Evolutionary conservation across 2,797 vertebrate species (phyloP), one percentile per base, ranked within the genome.

Genomic region (Bradypodion ventrale): DNA sequence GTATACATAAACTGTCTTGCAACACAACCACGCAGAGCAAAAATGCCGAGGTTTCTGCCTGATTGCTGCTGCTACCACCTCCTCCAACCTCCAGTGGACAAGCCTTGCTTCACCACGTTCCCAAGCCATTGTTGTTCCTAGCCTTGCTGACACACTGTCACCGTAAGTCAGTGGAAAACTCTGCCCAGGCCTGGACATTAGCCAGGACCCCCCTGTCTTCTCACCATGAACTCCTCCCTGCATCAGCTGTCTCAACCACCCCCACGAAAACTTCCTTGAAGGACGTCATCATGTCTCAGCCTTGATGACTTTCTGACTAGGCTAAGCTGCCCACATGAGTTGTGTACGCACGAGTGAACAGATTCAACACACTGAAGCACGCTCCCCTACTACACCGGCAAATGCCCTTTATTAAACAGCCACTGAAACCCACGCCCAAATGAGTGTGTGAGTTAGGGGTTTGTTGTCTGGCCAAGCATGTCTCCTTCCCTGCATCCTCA

Each of bases 401-500:
- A 74, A 66, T n/a, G 19, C 15, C 42, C 7, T 69, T 72, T 56
- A 68, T 65, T 73, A 25, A 68, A 75, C 13, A 32, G 0, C 37
- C 84, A 77, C 42, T 6, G 0, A 49, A 79, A 87, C 40, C n/a
- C 13, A 3, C 70, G 73, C 42, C 40, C 35, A 60, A 62, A 60
- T 8, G 63, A 80, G 52, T 75, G 0, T 0, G 82, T 72, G 88
- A 81, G 3, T 42, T 32, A 80, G 84, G 91, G 49, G 29, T 52
- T 87, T 60, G 23, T 27, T 70, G 21, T 42, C 7, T 85, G 70
- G 78, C 87, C 83, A 2, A 23, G 52, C 81, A 0, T n/a, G 37
- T 76, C 5, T 2, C 19, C 56, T 83, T 56, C 75, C 70, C 86
- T 56, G 52, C 80, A 81, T 83, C 79, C 87, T 1, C 4, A 75